Conservation (phyloP, 2,797 vertebrate species). For the Pseudochirops cupreus region DNA sequence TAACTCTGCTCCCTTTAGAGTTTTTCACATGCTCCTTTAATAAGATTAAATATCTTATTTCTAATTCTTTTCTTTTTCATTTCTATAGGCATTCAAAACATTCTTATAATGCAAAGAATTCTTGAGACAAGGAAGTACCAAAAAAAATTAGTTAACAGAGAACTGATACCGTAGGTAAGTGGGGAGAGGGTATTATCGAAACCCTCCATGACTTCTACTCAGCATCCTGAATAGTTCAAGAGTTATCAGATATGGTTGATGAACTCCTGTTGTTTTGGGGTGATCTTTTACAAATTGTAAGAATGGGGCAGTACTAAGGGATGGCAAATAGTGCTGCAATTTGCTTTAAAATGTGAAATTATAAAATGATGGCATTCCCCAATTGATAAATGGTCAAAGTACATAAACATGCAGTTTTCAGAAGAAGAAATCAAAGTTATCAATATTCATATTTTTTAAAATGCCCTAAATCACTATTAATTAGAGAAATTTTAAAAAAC, state of each 20-base stretch:
- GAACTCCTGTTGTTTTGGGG: background rate
- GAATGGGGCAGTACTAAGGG: background rate
- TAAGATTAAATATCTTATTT: background rate
- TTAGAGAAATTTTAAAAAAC: background rate
- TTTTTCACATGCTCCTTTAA: background rate
- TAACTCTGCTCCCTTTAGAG: background rate
- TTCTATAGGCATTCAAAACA: background rate
- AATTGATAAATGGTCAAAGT: background rate
- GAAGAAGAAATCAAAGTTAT: background rate
- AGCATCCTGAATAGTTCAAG: background rate
- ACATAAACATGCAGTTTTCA: background rate
- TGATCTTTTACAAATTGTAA: background rate
- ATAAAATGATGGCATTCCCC: background rate
- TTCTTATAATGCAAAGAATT: background rate
- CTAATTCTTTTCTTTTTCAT: background rate
- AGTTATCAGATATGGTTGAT: background rate
- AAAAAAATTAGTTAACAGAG: background rate
- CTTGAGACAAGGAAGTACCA: background rate
- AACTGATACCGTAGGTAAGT: background rate
- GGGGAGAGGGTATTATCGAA: background rate
- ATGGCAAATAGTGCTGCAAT: background rate
- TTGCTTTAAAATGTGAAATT: background rate
- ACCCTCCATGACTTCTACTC: background rate
- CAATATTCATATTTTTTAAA: background rate
- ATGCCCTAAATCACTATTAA: background rate